A percentile compares a stretch with the other conserved stretches of the same genome.
Evolutionary conservation across 2,797 vertebrate genomes (phyloP).

Genomic region (Pelobates cultripes): DNA sequence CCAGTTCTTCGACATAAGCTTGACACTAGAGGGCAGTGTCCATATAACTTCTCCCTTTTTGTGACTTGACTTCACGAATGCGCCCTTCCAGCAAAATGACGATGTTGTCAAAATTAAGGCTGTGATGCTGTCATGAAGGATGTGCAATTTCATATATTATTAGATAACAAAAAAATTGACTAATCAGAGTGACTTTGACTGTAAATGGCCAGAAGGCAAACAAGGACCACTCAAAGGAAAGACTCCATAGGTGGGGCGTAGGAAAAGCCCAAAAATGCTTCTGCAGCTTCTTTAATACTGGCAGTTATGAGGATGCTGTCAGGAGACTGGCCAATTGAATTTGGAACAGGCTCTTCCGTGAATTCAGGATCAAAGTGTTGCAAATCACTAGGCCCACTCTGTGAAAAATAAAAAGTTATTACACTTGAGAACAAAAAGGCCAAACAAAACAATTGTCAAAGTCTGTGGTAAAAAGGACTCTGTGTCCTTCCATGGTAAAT

Average conservation of each 20-base stretch:
- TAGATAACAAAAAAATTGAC: constrained; percentile 57
- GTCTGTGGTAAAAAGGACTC: too few relatives aligned
- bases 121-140: constrained; percentile 85
- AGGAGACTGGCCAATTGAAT: constrained; percentile 92
- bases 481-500: too few relatives aligned
- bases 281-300: constrained; percentile 92
- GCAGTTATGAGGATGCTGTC: constrained; percentile 90
- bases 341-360: constrained; percentile 95
- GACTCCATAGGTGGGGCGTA: constrained; percentile 92
- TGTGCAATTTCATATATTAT: constrained; percentile 82
- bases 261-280: constrained; percentile 95
- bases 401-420: constrained; percentile 36
- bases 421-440: background rate
- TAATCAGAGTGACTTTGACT: constrained; percentile 15
- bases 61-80: constrained; percentile 43
- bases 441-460: too few relatives aligned
- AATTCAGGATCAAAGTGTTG: constrained; percentile 98
- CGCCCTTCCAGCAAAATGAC: constrained; percentile 72
- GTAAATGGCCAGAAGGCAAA: constrained; percentile 9
- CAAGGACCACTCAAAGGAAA: constrained; percentile 74
- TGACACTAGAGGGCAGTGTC: constrained; percentile 54
- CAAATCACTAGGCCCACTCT: constrained; percentile 94
- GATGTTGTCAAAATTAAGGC: constrained; percentile 73
- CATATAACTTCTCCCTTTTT: constrained; percentile 32
- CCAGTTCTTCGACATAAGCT: constrained; percentile 55